phyloP scores from a whole-genome alignment of 2,888 invertebrate species.

The Hyles lineata region DNA sequence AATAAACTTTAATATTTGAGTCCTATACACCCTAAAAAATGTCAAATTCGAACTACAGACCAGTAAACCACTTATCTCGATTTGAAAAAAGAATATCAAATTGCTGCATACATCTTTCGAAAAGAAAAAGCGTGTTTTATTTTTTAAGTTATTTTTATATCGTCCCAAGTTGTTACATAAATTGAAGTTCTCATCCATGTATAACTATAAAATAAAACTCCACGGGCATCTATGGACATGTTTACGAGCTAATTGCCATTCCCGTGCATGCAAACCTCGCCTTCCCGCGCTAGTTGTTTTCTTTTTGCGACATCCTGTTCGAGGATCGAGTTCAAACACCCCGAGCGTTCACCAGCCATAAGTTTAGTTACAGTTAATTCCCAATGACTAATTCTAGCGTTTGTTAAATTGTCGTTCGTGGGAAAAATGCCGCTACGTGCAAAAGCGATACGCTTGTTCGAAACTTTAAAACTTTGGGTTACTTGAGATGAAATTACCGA shows the following conservation, averaged over 20 bases:
- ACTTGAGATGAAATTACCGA: no score
- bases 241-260: constrained; percentile 36
- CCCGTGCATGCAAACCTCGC: constrained; percentile 29
- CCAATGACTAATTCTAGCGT: constrained; percentile 26
- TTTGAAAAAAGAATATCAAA: no score
- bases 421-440: constrained; percentile 19
- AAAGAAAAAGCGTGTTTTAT: no score
- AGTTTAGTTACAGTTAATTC: constrained; percentile 28
- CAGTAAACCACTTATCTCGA: no score
- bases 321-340: constrained; percentile 44
- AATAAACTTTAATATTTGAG: no score
- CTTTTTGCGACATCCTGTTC: constrained; percentile 41
- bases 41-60: no score
- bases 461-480: no score
- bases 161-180: not conserved
- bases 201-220: not conserved
- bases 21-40: no score
- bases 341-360: constrained; percentile 27
- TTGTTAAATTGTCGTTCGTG: constrained; percentile 14
- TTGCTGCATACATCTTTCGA: no score
- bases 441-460: not conserved
- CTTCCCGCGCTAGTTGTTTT: constrained; percentile 37
- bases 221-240: constrained; percentile 22
- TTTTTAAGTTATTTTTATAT: no score
- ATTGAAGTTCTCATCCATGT: not conserved